These are phyloP conservation scores for Timema cristinae DNA, from an alignment of 2,888 invertebrate genomes.

Conservation along the genomic window DNA sequence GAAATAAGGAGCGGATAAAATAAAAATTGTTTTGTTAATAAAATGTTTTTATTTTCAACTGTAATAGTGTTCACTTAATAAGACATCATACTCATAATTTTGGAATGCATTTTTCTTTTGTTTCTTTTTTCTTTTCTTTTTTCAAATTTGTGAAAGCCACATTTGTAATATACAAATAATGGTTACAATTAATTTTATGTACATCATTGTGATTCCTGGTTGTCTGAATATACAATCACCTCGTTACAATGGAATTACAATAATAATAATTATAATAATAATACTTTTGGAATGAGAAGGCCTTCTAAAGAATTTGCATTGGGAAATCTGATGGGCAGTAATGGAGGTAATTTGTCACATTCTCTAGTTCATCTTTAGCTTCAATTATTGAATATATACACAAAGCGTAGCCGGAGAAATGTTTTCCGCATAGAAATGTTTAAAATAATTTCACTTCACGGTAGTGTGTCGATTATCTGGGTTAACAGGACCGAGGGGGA, in stretches of 20 bases:
- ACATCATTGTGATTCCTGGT: not conserved
- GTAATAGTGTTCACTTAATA: conserved; percentile 8
- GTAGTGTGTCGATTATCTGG: too few species aligned
- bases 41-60: conserved; percentile 15
- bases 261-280: conserved; percentile 13
- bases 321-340: not conserved
- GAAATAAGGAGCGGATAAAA: not conserved
- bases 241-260: conserved; percentile 11
- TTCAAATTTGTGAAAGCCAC: conserved; percentile 12
- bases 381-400: too few species aligned
- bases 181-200: conserved; percentile 13
- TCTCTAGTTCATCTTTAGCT: too few species aligned
- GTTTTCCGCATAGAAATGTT: too few species aligned
- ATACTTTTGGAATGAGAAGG: conserved; percentile 17
- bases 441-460: too few species aligned
- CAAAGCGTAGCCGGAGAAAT: too few species aligned
- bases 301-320: conserved; percentile 5
- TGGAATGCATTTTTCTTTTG: conserved; percentile 10
- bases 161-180: conserved; percentile 17
- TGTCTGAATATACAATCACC: conserved; percentile 12
- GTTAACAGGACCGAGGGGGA: too few species aligned
- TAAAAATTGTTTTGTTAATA: conserved; percentile 7
- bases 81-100: not conserved
- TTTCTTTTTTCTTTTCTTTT: conserved; percentile 13
- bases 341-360: too few species aligned